These are phyloP conservation scores for Epinephelus lanceolatus DNA, from an alignment of 2,113 vertebrate species.

Conservation along the genomic window DNA sequence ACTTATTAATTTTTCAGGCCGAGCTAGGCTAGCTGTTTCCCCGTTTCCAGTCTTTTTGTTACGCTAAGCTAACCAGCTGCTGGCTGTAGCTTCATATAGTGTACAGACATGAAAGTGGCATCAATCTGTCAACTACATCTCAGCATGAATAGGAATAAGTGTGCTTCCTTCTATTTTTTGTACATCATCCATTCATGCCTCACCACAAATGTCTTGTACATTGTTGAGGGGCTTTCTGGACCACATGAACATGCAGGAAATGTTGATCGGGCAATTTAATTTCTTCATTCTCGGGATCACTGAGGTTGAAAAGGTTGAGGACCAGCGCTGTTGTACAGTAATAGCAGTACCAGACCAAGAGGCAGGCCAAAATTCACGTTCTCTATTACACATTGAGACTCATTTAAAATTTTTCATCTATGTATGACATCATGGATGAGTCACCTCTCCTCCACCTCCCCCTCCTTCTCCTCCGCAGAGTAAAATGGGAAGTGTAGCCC, in stretches of 20 bases:
- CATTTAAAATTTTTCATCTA: constrained; percentile 62
- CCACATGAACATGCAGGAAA: neutral
- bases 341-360: constrained; percentile 42
- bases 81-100: neutral
- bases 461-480: constrained; percentile 35
- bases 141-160: too few relatives aligned
- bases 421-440: constrained; percentile 72
- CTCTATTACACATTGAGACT: constrained; percentile 49
- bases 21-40: neutral
- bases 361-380: constrained; percentile 30
- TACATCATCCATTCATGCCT: neutral
- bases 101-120: neutral
- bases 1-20: neutral
- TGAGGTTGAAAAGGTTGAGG: neutral
- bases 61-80: neutral
- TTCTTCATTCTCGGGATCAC: neutral
- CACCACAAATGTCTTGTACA: neutral
- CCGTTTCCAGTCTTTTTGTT: neutral
- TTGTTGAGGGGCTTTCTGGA: neutral
- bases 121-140: neutral
- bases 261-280: neutral
- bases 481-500: constrained; percentile 57
- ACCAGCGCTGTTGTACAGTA: neutral
- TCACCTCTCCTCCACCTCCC: constrained; percentile 58
- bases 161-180: too few relatives aligned